Conservation (phyloP, 2,888 invertebrate species). For the Tenthredo mesomela region DNA sequence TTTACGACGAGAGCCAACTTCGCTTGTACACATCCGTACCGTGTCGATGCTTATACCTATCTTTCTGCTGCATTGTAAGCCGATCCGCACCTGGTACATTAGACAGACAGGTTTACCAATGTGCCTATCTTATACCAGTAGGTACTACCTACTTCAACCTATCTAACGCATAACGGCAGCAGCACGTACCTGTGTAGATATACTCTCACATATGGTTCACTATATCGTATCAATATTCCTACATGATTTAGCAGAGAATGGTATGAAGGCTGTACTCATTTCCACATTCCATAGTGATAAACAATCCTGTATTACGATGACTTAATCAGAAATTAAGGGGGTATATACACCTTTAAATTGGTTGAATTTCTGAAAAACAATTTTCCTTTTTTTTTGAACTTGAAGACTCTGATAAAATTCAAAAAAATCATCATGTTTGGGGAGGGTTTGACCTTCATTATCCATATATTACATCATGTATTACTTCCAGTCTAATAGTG, state of each 20-base stretch:
- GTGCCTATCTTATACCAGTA: not conserved
- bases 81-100: slow-evolving; percentile 44
- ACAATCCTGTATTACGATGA: not conserved
- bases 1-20: slow-evolving; percentile 59
- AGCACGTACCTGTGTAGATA: not conserved
- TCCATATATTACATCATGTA: too few species aligned
- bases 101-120: slow-evolving; percentile 28
- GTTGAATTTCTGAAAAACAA: too few species aligned
- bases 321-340: slow-evolving; percentile 13
- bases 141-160: not conserved
- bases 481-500: too few species aligned
- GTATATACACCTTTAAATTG: too few species aligned
- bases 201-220: slow-evolving; percentile 4
- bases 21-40: not conserved
- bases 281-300: slow-evolving; percentile 13
- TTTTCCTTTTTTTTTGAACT: too few species aligned
- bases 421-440: too few species aligned
- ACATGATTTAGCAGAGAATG: not conserved
- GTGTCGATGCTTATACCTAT: not conserved
- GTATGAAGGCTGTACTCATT: slow-evolving; percentile 20
- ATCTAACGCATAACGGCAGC: not conserved
- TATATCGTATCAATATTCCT: not conserved
- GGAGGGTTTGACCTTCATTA: too few species aligned
- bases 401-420: too few species aligned
- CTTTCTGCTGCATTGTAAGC: slow-evolving; percentile 39